phyloP scores from a whole-genome alignment of 2,888 invertebrate species.

The Caenorhabditis virilis region DNA sequence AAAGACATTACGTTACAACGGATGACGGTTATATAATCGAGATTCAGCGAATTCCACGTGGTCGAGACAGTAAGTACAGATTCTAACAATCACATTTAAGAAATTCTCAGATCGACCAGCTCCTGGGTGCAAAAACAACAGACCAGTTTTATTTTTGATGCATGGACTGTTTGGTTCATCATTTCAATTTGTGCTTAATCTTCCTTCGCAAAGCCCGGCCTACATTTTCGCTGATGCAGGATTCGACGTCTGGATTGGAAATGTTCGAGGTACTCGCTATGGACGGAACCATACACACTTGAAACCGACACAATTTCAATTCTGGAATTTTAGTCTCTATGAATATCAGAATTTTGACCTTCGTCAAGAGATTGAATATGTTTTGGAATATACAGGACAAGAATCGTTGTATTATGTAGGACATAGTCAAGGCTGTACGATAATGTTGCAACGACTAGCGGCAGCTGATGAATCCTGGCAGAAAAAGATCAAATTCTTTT shows the following conservation, averaged over 20 bases:
- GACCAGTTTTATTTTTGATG: constrained; percentile 27
- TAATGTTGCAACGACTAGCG: constrained; percentile 29
- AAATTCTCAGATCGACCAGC: no score
- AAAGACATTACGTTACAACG: constrained; percentile 29
- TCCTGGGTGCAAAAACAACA: constrained; percentile 9
- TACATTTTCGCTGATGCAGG: constrained; percentile 39
- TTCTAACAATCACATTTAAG: no score
- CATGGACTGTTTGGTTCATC: constrained; percentile 28
- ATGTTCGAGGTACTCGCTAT: constrained; percentile 27
- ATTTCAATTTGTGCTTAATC: constrained; percentile 16
- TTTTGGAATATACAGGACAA: constrained; percentile 16
- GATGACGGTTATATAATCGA: constrained; percentile 33
- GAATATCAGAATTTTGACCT: constrained; percentile 26
- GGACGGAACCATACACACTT: constrained; percentile 17
- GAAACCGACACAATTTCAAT: constrained; percentile 6
- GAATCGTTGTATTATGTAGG: constrained; percentile 29
- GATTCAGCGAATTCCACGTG: constrained; percentile 25
- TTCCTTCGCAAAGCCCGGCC: constrained; percentile 27
- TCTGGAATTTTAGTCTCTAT: constrained; percentile 34
- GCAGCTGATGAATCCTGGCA: constrained; percentile 25
- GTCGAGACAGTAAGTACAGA: constrained; percentile 31
- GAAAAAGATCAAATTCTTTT: constrained; percentile 27
- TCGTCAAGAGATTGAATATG: constrained; percentile 31
- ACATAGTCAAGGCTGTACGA: constrained; percentile 33
- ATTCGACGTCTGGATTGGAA: constrained; percentile 39